phyloP scores from a whole-genome alignment of 2,797 vertebrate genomes.

The Rhynchotus rufescens region DNA sequence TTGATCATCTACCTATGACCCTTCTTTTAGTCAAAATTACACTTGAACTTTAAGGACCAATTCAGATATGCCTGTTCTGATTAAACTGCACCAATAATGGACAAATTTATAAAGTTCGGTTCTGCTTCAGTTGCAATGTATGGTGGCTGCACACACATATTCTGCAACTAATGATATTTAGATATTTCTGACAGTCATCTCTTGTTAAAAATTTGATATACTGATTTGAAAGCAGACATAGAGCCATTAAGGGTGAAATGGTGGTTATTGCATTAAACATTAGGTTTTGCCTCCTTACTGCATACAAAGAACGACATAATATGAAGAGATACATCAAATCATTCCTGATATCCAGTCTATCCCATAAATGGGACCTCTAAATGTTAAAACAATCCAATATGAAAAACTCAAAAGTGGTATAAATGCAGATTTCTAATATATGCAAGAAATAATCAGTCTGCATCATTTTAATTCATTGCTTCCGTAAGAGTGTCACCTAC shows the following conservation, averaged over 20 bases:
- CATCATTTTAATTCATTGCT: background rate
- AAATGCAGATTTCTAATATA: background rate
- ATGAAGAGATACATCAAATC: background rate
- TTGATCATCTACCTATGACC: rapidly evolving
- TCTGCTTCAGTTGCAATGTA: background rate
- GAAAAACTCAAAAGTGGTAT: background rate
- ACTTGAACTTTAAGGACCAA: background rate
- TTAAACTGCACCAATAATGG: background rate
- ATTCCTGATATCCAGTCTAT: background rate
- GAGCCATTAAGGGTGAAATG: background rate
- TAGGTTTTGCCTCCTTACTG: background rate
- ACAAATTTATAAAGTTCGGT: background rate
- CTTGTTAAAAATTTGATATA: background rate
- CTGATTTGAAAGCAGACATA: background rate
- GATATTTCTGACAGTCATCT: background rate
- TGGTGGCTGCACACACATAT: rapidly evolving
- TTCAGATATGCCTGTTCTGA: background rate
- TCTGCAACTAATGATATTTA: background rate
- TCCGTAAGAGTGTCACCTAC: background rate
- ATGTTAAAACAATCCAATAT: background rate
- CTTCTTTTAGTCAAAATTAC: background rate
- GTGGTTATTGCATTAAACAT: background rate
- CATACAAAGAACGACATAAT: background rate
- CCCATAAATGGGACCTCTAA: background rate
- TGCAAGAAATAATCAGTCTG: background rate